Percentiles rank a stretch among this genome's conserved stretches.
phyloP scores from a whole-genome alignment of 2,113 vertebrate species.

The Galeopterus variegatus region DNA sequence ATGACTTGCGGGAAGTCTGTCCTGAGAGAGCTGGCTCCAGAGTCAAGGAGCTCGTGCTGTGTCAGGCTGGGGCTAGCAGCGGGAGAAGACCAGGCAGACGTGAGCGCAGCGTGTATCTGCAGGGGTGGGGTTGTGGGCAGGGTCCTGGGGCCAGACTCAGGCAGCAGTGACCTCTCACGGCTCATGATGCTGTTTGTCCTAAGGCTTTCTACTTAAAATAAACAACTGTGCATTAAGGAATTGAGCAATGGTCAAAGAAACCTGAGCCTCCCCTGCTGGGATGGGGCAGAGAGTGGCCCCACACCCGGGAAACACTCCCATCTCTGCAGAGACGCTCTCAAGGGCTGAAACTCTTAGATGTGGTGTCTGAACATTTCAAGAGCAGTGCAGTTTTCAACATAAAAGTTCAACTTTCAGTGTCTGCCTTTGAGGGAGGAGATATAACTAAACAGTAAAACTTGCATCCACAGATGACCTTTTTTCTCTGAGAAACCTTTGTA shows the following conservation, averaged over 20 bases:
- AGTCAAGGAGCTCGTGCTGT: fast-evolving
- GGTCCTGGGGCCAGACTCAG: too few relatives aligned
- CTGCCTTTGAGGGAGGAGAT: background rate
- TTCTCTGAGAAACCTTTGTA: background rate
- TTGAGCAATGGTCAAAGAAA: background rate
- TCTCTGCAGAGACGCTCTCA: background rate
- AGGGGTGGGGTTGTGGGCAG: background rate
- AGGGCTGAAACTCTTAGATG: too few relatives aligned
- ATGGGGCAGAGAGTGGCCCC: too few relatives aligned
- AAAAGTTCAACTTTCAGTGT: background rate
- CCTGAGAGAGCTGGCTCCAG: background rate
- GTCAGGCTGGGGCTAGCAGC: too few relatives aligned
- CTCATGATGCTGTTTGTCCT: too few relatives aligned
- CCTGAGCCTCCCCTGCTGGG: background rate
- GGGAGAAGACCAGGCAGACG: background rate
- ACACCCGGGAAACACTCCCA: fast-evolving
- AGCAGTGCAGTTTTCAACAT: background rate
- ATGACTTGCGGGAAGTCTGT: too few relatives aligned
- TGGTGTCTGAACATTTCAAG: fast-evolving
- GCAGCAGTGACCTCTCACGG: fast-evolving
- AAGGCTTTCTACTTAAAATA: background rate
- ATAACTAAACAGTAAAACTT: background rate
- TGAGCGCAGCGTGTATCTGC: background rate
- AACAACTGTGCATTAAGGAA: background rate
- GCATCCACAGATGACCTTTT: background rate